A percentile compares a stretch with the other conserved stretches of the same genome.
These are phyloP conservation scores for Eulemur coronatus DNA, from an alignment of 2,797 vertebrate genomes.

Conservation along the genomic window DNA sequence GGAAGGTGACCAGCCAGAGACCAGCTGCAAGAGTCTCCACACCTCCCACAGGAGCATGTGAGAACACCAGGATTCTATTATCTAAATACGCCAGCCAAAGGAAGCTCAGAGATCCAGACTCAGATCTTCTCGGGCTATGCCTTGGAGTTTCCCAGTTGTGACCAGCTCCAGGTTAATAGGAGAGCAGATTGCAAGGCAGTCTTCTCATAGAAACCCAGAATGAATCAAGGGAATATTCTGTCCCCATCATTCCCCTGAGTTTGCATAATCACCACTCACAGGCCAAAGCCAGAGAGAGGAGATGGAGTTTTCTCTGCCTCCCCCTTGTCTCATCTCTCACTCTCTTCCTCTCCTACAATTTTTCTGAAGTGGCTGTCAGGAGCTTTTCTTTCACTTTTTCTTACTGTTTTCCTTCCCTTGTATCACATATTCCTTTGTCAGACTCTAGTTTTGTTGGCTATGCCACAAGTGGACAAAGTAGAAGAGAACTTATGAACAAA, in stretches of 20 bases:
- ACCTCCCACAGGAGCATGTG: neutral
- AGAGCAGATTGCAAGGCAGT: neutral
- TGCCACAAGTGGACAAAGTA: neutral
- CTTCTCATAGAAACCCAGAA: neutral
- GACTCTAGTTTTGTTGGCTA: neutral
- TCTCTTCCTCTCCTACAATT: neutral
- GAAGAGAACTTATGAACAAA: neutral
- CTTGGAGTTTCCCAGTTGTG: neutral
- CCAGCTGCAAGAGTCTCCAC: neutral
- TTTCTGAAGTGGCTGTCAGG: neutral
- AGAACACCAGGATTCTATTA: neutral
- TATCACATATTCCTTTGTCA: neutral
- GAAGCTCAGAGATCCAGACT: neutral
- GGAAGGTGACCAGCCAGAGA: neutral
- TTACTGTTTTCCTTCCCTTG: neutral
- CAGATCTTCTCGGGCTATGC: neutral
- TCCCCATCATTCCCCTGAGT: neutral
- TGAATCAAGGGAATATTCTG: neutral
- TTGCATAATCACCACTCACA: neutral
- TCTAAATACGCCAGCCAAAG: neutral
- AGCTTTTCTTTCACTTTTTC: neutral
- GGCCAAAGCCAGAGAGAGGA: neutral
- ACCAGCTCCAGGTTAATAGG: neutral
- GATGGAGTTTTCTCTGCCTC: neutral
- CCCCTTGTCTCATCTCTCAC: fast-evolving